These are phyloP conservation scores for Leucoraja ocellata DNA, from an alignment of 2,797 vertebrate genomes.

Conservation along the genomic window DNA sequence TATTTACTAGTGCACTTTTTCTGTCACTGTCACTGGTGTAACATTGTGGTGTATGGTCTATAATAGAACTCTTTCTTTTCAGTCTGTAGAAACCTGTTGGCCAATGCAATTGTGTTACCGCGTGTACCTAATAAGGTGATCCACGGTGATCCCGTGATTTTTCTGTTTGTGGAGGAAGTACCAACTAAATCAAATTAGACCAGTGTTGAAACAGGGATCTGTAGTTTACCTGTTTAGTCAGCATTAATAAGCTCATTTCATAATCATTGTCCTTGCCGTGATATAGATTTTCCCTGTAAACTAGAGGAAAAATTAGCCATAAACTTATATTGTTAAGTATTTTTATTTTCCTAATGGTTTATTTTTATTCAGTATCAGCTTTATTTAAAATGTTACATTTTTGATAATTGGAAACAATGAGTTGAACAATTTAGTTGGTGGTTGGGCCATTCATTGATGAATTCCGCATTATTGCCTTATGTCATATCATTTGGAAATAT, in stretches of 20 bases:
- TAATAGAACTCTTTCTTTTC: slow-evolving; percentile 32
- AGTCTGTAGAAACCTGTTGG: background rate
- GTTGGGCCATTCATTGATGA: slow-evolving; percentile 1
- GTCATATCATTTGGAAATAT: background rate
- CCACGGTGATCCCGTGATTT: slow-evolving; percentile 12
- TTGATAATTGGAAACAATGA: background rate
- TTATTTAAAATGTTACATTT: slow-evolving; percentile 16
- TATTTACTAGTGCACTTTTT: slow-evolving; percentile 44
- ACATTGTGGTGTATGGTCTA: slow-evolving; percentile 43
- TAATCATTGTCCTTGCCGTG: slow-evolving; percentile 29
- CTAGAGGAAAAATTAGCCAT: background rate
- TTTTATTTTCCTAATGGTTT: background rate
- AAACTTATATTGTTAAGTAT: background rate
- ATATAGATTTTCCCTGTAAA: slow-evolving; percentile 12
- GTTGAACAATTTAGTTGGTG: background rate
- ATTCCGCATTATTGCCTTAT: background rate
- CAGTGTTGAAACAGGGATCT: slow-evolving; percentile 11
- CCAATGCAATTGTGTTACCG: slow-evolving; percentile 25
- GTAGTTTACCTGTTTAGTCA: background rate
- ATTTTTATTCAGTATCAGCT: slow-evolving; percentile 8
- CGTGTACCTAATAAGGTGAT: slow-evolving; percentile 15
- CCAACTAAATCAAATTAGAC: slow-evolving; percentile 22
- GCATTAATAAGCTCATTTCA: slow-evolving; percentile 29
- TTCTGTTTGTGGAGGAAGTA: background rate
- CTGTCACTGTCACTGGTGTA: slow-evolving; percentile 49